Percentiles rank a stretch among this genome's conserved stretches.
Evolutionary conservation across 2,888 invertebrate species (phyloP).

Genomic region (Neria commutata): DNA sequence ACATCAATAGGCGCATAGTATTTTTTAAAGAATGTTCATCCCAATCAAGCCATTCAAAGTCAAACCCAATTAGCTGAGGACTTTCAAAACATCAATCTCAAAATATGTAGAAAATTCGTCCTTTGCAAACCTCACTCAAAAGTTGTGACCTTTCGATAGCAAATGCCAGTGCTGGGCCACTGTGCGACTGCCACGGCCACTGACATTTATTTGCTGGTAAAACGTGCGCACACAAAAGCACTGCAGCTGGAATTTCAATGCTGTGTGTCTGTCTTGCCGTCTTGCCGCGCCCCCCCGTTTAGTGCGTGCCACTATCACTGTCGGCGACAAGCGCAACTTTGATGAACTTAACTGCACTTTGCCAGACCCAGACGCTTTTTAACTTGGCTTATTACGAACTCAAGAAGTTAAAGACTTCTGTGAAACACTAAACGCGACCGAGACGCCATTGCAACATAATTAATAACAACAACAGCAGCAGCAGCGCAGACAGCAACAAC

Average conservation of each 20-base stretch:
- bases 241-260: not conserved
- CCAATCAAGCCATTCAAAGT: too few species aligned
- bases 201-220: conserved; percentile 3
- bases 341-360: not conserved
- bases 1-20: too few species aligned
- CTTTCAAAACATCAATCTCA: too few species aligned
- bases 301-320: not conserved
- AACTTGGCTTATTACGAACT: conserved; percentile 19
- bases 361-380: not conserved
- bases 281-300: too few species aligned
- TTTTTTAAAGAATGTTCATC: too few species aligned
- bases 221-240: not conserved
- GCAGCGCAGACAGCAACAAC: conserved; percentile 14
- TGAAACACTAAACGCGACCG: conserved; percentile 39
- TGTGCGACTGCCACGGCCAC: not conserved
- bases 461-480: conserved; percentile 21
- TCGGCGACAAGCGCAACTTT: not conserved
- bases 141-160: too few species aligned
- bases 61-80: too few species aligned
- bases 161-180: not conserved
- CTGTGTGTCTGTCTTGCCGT: too few species aligned
- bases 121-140: too few species aligned
- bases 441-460: conserved; percentile 19
- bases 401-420: not conserved
- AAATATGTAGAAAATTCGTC: too few species aligned